phyloP scores from a whole-genome alignment of 2,113 vertebrate genomes.

The Alligator sinensis region DNA sequence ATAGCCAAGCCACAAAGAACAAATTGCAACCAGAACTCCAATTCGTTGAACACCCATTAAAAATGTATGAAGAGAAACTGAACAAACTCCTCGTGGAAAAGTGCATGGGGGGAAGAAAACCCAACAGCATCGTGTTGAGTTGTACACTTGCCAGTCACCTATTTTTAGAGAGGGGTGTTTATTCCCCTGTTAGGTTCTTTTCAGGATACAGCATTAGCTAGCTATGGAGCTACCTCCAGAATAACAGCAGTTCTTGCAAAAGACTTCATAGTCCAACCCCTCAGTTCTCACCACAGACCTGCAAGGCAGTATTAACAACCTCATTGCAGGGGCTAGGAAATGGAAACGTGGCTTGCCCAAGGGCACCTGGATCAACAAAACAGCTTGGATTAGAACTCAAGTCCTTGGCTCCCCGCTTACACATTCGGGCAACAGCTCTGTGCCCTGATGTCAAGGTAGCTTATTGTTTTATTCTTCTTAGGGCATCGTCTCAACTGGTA shows the following conservation, averaged over 20 bases:
- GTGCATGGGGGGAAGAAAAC: neutral
- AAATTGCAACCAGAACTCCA: neutral
- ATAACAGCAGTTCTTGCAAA: neutral
- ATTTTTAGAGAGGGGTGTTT: neutral
- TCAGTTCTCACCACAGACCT: neutral
- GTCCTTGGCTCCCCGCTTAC: neutral
- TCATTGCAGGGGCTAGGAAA: neutral
- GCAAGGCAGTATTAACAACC: neutral
- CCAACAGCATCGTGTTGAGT: neutral
- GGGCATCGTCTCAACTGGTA: neutral
- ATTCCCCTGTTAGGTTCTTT: neutral
- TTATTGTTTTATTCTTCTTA: neutral
- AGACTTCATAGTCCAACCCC: neutral
- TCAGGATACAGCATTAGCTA: neutral
- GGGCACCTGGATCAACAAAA: neutral
- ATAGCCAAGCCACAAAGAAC: neutral
- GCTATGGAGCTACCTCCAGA: neutral
- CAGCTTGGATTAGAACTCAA: neutral
- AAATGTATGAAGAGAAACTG: rapidly evolving
- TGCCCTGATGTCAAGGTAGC: neutral
- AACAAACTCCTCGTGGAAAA: neutral
- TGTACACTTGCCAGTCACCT: neutral
- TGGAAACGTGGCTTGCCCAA: neutral
- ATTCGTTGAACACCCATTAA: neutral
- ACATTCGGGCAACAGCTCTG: rapidly evolving